These are phyloP conservation scores for Gavialis gangeticus DNA, from an alignment of 2,113 vertebrate species.

Conservation along the genomic window DNA sequence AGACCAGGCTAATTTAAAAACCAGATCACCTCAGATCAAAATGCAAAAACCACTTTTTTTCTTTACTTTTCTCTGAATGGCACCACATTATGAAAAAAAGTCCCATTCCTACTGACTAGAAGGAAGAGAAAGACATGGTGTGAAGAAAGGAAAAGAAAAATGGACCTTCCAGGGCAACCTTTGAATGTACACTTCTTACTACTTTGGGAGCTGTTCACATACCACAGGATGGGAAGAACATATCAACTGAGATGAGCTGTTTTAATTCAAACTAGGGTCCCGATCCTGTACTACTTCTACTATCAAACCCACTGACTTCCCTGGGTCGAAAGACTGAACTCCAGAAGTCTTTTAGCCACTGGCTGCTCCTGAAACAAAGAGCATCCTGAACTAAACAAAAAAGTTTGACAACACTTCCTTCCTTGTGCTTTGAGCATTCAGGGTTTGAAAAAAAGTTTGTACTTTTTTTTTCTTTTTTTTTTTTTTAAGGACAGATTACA, in stretches of 20 bases:
- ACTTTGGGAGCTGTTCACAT: no score
- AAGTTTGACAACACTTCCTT: slow-evolving; percentile 55
- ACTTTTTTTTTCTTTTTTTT: slow-evolving; percentile 29
- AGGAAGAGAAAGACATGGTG: no score
- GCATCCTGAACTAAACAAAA: slow-evolving; percentile 45
- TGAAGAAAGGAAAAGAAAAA: no score
- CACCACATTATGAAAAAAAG: no score
- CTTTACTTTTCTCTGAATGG: no score
- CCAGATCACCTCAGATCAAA: no score
- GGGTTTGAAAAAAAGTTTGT: slow-evolving; percentile 62
- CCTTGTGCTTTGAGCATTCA: slow-evolving; percentile 57
- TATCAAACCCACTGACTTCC: background rate
- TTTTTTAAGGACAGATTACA: background rate
- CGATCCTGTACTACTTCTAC: background rate
- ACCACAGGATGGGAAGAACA: no score
- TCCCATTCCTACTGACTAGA: no score
- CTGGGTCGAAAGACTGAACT: background rate
- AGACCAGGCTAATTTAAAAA: no score
- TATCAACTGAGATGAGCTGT: background rate
- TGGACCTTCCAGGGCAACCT: no score
- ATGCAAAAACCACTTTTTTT: no score
- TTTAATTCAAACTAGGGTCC: background rate
- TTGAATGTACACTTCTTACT: no score
- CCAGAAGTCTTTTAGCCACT: slow-evolving; percentile 48
- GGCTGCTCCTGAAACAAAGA: slow-evolving; percentile 32